These are phyloP conservation scores for Silurus asotus DNA, from an alignment of 2,113 vertebrate genomes.

Conservation along the genomic window DNA sequence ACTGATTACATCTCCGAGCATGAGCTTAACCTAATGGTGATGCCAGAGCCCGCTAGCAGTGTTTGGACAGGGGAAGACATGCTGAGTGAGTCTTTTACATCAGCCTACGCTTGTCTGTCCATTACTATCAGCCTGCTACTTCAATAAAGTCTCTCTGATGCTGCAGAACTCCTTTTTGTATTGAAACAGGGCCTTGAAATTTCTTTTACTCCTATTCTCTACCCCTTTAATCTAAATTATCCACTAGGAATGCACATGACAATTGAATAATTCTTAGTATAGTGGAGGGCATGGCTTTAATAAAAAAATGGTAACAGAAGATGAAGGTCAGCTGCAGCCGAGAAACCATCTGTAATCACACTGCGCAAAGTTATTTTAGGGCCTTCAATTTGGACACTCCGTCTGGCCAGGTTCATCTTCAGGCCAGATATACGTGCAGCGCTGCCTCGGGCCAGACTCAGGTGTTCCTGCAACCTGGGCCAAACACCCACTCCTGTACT, in stretches of 20 bases:
- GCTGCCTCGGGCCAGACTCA: constrained; percentile 7
- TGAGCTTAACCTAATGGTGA: constrained; percentile 38
- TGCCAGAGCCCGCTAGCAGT: constrained; percentile 30
- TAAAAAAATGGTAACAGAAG: constrained; percentile 36
- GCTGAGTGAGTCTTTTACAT: constrained; percentile 37
- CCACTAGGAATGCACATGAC: not conserved
- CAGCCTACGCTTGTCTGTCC: constrained; percentile 32
- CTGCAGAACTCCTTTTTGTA: constrained; percentile 4
- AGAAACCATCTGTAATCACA: constrained; percentile 53
- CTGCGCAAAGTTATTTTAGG: constrained; percentile 49
- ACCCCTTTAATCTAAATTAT: not conserved
- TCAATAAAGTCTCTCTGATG: constrained; percentile 23
- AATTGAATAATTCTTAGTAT: constrained; percentile 29
- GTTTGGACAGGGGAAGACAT: not conserved
- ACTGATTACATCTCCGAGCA: constrained; percentile 46
- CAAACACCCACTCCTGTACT: constrained; percentile 3
- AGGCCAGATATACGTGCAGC: constrained; percentile 39
- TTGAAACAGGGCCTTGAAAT: not conserved
- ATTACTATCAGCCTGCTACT: constrained; percentile 23
- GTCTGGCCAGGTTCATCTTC: constrained; percentile 47
- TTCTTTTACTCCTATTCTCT: not conserved
- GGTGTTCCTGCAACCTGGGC: constrained; percentile 33
- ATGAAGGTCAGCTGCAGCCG: constrained; percentile 10
- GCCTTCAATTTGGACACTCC: constrained; percentile 40
- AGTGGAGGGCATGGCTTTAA: not conserved